Conservation (phyloP, 2,888 invertebrate species). For the Phortica magna region DNA sequence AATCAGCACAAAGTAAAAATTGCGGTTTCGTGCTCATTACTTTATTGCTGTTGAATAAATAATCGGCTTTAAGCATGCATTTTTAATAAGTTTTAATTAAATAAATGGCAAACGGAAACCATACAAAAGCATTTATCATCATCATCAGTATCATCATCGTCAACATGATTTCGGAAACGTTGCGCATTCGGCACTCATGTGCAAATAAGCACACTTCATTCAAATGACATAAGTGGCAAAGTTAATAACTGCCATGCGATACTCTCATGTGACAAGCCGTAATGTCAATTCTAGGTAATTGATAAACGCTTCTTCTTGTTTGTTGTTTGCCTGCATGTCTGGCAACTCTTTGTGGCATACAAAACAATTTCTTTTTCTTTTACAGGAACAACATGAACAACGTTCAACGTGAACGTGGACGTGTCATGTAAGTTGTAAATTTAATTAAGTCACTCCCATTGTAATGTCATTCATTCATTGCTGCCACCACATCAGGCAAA, state of each 20-base stretch:
- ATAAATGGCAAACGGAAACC: slow-evolving; percentile 9
- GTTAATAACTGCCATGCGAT: slow-evolving; percentile 25
- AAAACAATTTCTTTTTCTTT: background rate
- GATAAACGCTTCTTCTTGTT: too few species aligned
- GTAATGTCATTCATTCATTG: background rate
- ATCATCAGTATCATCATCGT: background rate
- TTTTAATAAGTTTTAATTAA: slow-evolving; percentile 13
- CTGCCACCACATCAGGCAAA: background rate
- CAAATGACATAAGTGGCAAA: slow-evolving; percentile 11
- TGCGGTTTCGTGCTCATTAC: background rate
- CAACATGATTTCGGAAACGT: background rate
- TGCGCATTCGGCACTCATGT: background rate
- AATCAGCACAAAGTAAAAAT: background rate
- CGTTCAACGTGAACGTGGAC: background rate
- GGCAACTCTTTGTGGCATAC: too few species aligned
- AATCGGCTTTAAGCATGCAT: background rate
- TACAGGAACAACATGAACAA: background rate
- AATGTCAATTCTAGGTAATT: too few species aligned
- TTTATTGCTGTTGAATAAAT: background rate
- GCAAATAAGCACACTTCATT: slow-evolving; percentile 2
- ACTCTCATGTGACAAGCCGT: background rate
- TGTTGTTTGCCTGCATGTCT: too few species aligned
- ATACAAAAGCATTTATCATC: background rate
- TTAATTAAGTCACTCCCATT: slow-evolving; percentile 21
- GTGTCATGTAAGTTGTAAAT: slow-evolving; percentile 1